Evolutionary conservation across 2,888 invertebrate genomes (phyloP), one percentile per base, ranked within the genome.

Genomic region (Clusia tigrina): DNA sequence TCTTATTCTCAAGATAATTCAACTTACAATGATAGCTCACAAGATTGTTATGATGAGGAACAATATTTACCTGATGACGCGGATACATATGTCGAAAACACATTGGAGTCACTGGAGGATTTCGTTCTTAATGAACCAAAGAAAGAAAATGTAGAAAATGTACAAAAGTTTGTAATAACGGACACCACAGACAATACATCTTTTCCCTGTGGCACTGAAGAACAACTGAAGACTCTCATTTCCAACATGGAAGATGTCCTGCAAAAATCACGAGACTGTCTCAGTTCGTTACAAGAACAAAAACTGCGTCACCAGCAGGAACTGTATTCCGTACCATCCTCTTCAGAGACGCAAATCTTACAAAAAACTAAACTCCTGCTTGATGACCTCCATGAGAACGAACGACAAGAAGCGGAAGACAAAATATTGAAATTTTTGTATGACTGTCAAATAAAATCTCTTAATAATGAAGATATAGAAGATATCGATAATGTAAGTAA

Each of bases 381-480:
- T 1, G 81, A 78, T 20, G 77, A 74, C 0, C 62, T 80, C 1
- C 69, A 62, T 15, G 48, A 63, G 9, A 66, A 70, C 2, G 70
- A 80, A 25, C 72, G 76, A 1, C 38, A 65, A 0, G 70, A 64
- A 22, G 81, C 79, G 2, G 81, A 81, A 58, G 74, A 74, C 1
- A 78, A 81, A 66, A 81, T 80, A 60, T 59, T 81, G n/a, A 75
- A 78, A 63, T 80, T 80, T 56, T 66, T 80, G 2, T 81, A 80
- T 46, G 81, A 80, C 66, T 80, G 79, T 17, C 79, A 81, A 68
- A 81, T 81, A 15, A 78, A 74, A 61, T 73, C 74, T 1, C 60
- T 80, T 25, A 79, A 78, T 56, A 77, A 81, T 1, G 74, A 77
- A 48, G 74, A 76, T 32, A 76, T 80, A 32, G 78, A 76, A n/a